Evolutionary conservation across 1,140 invertebrate genomes (phyloP).

Genomic region (Cecropterus lyciades): DNA sequence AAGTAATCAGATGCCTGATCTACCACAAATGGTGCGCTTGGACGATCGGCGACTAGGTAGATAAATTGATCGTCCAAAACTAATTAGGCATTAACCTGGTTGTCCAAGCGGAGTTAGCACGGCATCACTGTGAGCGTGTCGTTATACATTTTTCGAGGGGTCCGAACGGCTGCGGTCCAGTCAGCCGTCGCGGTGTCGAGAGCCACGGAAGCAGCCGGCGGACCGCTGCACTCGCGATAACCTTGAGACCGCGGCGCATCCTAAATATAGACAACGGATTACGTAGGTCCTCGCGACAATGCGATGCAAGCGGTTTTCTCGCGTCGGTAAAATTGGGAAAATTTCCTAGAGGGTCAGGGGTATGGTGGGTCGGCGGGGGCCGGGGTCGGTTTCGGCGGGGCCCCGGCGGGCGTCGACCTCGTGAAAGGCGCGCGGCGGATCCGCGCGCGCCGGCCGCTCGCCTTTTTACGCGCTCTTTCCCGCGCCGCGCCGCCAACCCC

Average conservation of each 20-base stretch:
- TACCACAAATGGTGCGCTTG: slow-evolving; percentile 53
- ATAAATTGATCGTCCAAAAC: slow-evolving; percentile 51
- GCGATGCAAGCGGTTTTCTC: slow-evolving; percentile 35
- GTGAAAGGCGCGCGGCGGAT: slow-evolving; percentile 73
- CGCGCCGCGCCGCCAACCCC: slow-evolving; percentile 66
- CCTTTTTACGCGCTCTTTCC: slow-evolving; percentile 80
- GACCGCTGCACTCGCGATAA: slow-evolving; percentile 38
- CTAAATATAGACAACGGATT: slow-evolving; percentile 60
- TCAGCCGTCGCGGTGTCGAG: too few relatives aligned
- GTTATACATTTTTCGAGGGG: too few relatives aligned
- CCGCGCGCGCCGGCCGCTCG: slow-evolving; percentile 65
- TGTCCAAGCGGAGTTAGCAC: not conserved
- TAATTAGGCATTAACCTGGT: slow-evolving; percentile 59
- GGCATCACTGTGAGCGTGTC: slow-evolving; percentile 62
- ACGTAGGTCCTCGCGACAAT: slow-evolving; percentile 49
- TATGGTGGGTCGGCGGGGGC: slow-evolving; percentile 50
- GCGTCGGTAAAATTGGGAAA: slow-evolving; percentile 51
- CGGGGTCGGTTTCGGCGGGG: slow-evolving; percentile 68
- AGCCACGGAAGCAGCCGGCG: too few relatives aligned
- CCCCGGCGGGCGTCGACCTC: slow-evolving; percentile 74
- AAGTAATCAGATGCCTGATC: slow-evolving; percentile 56
- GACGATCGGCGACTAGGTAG: slow-evolving; percentile 59
- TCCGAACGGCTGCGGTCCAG: not conserved
- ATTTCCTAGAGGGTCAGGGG: slow-evolving; percentile 53
- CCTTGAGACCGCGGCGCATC: slow-evolving; percentile 50